Percentiles rank a stretch among this genome's conserved stretches.
These are phyloP conservation scores for Pocota personata DNA, from an alignment of 2,888 invertebrate species.

Conservation along the genomic window DNA sequence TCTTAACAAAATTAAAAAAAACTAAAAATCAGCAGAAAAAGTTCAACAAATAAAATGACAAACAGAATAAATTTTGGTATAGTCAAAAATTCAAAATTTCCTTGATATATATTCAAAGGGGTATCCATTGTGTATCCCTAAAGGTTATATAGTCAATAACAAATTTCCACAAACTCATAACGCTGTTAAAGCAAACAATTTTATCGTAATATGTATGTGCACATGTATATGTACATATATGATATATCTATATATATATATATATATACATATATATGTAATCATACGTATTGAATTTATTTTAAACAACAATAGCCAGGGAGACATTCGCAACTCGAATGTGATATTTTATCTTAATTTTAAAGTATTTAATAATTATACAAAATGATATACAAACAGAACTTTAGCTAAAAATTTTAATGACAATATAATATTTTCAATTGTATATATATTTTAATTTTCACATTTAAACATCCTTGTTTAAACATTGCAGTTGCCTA, in stretches of 20 bases:
- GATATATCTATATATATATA: not conserved
- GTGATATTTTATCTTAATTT: constrained; percentile 81
- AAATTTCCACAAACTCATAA: constrained; percentile 2
- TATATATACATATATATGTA: not conserved
- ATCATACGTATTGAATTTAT: constrained; percentile 76
- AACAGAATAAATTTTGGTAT: not conserved
- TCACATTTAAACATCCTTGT: constrained; percentile 47
- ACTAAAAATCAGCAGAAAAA: constrained; percentile 77
- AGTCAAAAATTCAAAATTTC: constrained; percentile 77
- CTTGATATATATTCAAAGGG: constrained; percentile 79
- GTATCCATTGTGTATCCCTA: not conserved
- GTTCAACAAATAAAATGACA: not conserved
- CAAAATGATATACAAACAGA: constrained; percentile 65
- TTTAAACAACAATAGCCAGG: constrained; percentile 82
- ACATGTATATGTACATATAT: not conserved
- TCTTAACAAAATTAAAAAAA: constrained; percentile 74
- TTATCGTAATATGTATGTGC: not conserved
- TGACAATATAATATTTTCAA: constrained; percentile 56
- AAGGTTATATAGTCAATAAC: not conserved
- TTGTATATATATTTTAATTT: constrained; percentile 38
- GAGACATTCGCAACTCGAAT: constrained; percentile 82
- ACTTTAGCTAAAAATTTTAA: constrained; percentile 42
- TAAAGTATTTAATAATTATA: constrained; percentile 76
- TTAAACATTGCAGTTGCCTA: constrained; percentile 12
- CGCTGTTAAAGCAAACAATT: constrained; percentile 2